Base-by-base conservation (phyloP, 2,888 invertebrate species). In the Hypolimnas misippus region DNA sequence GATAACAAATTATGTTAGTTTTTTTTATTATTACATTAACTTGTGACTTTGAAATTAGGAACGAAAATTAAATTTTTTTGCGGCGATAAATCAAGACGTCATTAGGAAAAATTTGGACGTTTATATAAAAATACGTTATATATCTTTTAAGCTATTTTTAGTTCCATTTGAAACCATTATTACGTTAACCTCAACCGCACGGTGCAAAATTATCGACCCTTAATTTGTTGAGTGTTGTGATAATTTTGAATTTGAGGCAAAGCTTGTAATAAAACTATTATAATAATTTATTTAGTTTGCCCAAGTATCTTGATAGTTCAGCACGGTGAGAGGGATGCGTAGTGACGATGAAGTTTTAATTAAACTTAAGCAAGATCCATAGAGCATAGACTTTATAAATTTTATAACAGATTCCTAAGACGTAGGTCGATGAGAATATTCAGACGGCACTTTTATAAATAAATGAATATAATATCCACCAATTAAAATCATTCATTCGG, bases 391-490 rank as follows among this genome's bases (percentile, higher is more conserved):
- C 19, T 44, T 44, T 21, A 19, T 46, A 19, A 21, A 46, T 21
- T 46, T 46, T n/a, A 46, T 21, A 46, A 21, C 21, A 46, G 19
- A 19, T 19, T 19, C 44, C 35, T 38, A 3, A 38, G 3, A n/a
- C 21, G 25, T 46, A 46, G 5, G 10, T 46, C n/a, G 35, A 38
- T n/a, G 44, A 46, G 44, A 46, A 46, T 46, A 46, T 21, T 46
- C 7, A 7, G n/a, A 35, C 17, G 4, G 1, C 19, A 12, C 19
- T 21, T 44, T 19, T 46, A 21, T 21, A 46, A 17, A 17, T 42
- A 8, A 17, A 42, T 17, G 16, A 33, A 10, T 31, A 19, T 44
- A 44, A 5, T 19, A 21, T 12, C 4, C 5, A 5, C 8, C 21
- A 1, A 46, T 46, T 12, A 46, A 10, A 19, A 46, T 21, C 35